Evolutionary conservation across 2,797 vertebrate genomes (phyloP).

Genomic region (Etheostoma nigrum): DNA sequence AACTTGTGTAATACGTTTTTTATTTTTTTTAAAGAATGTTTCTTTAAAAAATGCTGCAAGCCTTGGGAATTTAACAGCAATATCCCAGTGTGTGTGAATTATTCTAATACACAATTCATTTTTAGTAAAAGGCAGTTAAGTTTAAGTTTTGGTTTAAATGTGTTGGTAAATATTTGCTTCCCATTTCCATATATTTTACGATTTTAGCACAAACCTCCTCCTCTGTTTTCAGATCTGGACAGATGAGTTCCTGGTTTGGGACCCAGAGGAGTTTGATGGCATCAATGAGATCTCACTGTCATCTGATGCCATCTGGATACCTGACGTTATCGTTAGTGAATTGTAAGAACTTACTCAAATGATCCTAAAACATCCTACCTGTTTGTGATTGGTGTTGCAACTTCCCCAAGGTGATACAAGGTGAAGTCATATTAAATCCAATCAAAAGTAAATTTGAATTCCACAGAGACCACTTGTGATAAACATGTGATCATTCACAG

Average conservation of each 20-base stretch:
- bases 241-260: conserved; percentile 92
- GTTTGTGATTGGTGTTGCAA: neutral
- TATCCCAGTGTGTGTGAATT: neutral
- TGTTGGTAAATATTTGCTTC: neutral
- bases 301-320: conserved; percentile 89
- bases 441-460: neutral
- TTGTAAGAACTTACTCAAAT: conserved; percentile 78
- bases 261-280: conserved; percentile 89
- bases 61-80: neutral
- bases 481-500: neutral
- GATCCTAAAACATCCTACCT: neutral
- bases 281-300: conserved; percentile 90
- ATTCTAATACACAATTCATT: neutral
- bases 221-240: conserved; percentile 86
- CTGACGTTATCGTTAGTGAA: conserved; percentile 91
- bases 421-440: neutral
- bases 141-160: neutral
- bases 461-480: neutral
- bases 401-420: neutral
- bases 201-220: neutral
- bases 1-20: neutral
- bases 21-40: neutral
- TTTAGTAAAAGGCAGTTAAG: neutral
- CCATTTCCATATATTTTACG: neutral
- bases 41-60: neutral